Percentiles rank a stretch among this genome's conserved stretches.
These are phyloP conservation scores for Euthynnus affinis DNA, from an alignment of 2,797 vertebrate genomes.

Conservation along the genomic window DNA sequence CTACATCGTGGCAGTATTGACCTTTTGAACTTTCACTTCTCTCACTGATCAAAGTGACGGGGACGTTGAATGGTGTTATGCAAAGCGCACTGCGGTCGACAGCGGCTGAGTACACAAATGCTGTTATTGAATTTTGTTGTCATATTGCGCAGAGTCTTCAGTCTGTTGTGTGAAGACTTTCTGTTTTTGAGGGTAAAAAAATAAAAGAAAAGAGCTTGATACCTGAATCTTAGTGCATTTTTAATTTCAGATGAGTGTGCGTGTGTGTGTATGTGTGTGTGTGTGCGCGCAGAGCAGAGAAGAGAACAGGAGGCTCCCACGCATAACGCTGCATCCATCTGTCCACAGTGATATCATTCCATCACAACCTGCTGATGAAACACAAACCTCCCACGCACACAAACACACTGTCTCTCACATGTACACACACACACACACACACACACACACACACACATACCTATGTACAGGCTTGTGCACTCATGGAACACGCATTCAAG, in stretches of 20 bases:
- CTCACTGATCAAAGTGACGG: constrained; percentile 1
- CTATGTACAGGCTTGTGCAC: background rate
- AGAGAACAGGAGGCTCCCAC: constrained; percentile 73
- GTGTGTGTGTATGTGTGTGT: no score
- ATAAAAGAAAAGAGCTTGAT: constrained; percentile 45
- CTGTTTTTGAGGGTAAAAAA: no score
- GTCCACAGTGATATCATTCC: constrained; percentile 67
- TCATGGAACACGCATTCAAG: constrained; percentile 39
- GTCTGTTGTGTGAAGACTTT: background rate
- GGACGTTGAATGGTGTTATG: constrained; percentile 4
- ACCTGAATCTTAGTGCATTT: constrained; percentile 68
- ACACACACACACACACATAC: constrained; percentile 8
- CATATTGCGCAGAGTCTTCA: no score
- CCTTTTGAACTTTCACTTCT: constrained; percentile 42
- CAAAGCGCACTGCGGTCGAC: background rate
- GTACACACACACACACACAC: constrained; percentile 36
- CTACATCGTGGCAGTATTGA: constrained; percentile 1
- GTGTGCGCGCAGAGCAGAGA: constrained; percentile 48
- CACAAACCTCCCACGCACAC: constrained; percentile 66
- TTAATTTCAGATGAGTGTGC: constrained; percentile 59
- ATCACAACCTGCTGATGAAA: constrained; percentile 73
- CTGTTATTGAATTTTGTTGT: background rate
- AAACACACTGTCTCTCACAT: background rate
- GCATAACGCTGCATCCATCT: constrained; percentile 70
- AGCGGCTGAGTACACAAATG: background rate